Base-by-base conservation (phyloP, 2,888 invertebrate genomes). In the Tetanocera ferruginea region DNA sequence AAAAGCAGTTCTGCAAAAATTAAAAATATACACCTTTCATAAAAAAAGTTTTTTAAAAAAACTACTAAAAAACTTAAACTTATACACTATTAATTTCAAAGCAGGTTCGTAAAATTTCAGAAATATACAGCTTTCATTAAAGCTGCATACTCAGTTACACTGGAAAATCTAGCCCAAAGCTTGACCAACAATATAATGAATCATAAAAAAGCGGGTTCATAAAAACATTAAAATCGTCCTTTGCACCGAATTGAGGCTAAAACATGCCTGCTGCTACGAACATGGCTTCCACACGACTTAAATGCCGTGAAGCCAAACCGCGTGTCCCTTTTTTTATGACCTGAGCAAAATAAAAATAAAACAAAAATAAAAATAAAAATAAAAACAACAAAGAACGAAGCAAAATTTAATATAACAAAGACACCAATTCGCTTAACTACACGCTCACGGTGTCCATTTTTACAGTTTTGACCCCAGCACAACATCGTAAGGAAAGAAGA, bases 301-400 rank as follows among this genome's bases (percentile, higher is more conserved):
- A 14, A 25, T 6, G 8, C 11, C 43, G 43, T 43, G 14, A 43
- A 43, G n/a, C 17, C 23, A 23, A 49, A 23, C 49, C 28, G 64
- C 64, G 64, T 66, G 64, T 66, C 64, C 64, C n/a, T 66, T 62
- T 49, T 55, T 66, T 66, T 66, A 66, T 66, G 64, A 55, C 55
- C n/a, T 23, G 19, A 55, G 34, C 37, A 66, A 66, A 28, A 66
- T 28, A 64, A 31, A 14, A 60, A 60, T 25, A 62, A 62, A 23
- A 28, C 62, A 28, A 62, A 9, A 23, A 23, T n/a, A n/a, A n/a
- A 14, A 57, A 57, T 19, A 57, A 52, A 52, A 52, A 57, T 60
- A 23, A 23, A 23, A 60, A 60, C 28, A 28, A 60, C 57, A 60
- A 28, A 23, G 25, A 8, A 19, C 6, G 25, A 4, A 19, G 3